These are phyloP conservation scores for Eilema depressum DNA, from an alignment of 2,888 invertebrate species.

Conservation along the genomic window DNA sequence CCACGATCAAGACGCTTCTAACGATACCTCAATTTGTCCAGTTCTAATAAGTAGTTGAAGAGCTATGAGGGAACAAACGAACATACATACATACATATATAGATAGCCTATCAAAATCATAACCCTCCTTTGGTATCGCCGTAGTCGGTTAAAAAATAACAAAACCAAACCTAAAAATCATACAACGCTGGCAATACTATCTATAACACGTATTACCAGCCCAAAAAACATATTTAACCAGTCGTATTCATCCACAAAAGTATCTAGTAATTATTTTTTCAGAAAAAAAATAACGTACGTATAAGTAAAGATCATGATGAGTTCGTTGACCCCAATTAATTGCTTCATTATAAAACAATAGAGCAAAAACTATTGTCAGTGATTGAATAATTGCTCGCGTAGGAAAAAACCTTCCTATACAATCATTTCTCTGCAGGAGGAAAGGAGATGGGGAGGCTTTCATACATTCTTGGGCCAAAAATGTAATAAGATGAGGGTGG, in stretches of 20 bases:
- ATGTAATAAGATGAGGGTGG: too few relatives aligned
- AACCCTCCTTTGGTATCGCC: too few relatives aligned
- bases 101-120: too few relatives aligned
- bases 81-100: too few relatives aligned
- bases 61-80: too few relatives aligned
- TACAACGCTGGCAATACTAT: not conserved
- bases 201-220: not conserved
- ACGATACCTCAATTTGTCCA: too few relatives aligned
- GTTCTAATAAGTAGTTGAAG: too few relatives aligned
- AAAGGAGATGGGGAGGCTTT: too few relatives aligned
- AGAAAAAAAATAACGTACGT: conserved; percentile 5
- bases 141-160: too few relatives aligned
- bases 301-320: conserved; percentile 21
- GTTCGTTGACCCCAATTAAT: conserved; percentile 43
- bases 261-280: not conserved
- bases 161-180: not conserved
- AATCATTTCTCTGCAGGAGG: conserved; percentile 20
- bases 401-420: conserved; percentile 30
- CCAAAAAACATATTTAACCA: not conserved
- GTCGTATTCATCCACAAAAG: not conserved
- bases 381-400: conserved; percentile 38
- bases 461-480: too few relatives aligned
- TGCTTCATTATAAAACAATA: conserved; percentile 42
- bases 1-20: too few relatives aligned
- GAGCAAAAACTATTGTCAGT: conserved; percentile 38